phyloP scores from a whole-genome alignment of 1,140 invertebrate species.

The Cardiocondyla obscurior region DNA sequence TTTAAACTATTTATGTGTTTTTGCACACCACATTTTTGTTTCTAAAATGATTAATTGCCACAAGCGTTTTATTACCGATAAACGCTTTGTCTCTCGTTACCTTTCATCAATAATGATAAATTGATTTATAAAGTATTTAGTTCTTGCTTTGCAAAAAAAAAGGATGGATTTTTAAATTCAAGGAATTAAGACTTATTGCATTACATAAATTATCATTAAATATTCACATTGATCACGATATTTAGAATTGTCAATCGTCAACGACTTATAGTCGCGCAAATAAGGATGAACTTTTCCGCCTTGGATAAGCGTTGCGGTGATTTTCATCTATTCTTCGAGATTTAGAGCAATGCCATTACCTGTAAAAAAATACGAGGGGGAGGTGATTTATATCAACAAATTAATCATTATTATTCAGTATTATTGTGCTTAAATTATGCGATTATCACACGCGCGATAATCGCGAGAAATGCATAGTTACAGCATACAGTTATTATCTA shows the following conservation, averaged over 20 bases:
- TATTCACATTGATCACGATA: slow-evolving; percentile 5
- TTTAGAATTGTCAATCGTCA: background rate
- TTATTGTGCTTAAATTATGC: background rate
- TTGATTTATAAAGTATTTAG: slow-evolving; percentile 30
- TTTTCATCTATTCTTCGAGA: slow-evolving; percentile 4
- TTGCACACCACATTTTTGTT: background rate
- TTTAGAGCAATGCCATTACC: slow-evolving; percentile 8
- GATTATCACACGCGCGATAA: background rate
- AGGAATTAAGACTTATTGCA: background rate
- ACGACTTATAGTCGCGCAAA: background rate
- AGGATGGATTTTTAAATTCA: background rate
- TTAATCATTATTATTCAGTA: background rate
- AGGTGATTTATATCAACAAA: background rate
- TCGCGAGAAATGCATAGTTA: background rate
- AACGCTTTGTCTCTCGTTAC: background rate
- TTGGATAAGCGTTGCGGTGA: background rate
- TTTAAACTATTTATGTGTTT: background rate
- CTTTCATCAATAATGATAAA: background rate
- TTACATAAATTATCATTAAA: slow-evolving; percentile 6
- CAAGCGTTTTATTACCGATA: too few relatives aligned
- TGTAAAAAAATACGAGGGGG: slow-evolving; percentile 16
- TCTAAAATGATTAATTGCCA: background rate
- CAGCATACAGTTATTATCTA: background rate
- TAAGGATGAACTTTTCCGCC: background rate
- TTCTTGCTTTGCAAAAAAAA: background rate